A percentile compares a stretch with the other conserved stretches of the same genome.
Evolutionary conservation across 2,113 vertebrate species (phyloP).

Genomic region (Rallus limicola): DNA sequence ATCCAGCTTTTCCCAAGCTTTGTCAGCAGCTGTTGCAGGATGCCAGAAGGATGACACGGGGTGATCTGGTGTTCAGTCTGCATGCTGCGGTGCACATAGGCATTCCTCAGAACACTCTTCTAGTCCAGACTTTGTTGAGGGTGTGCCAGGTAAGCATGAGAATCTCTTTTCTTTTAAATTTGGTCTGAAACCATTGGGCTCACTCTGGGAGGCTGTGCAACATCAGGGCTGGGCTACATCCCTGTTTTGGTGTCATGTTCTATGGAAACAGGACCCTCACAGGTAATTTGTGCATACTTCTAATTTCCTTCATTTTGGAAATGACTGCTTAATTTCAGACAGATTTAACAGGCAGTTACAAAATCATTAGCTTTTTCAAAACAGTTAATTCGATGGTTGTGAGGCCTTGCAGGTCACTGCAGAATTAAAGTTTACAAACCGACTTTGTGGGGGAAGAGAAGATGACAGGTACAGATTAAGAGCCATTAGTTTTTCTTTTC

Average conservation of each 20-base stretch:
- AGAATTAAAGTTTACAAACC: background rate
- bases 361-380: background rate
- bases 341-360: background rate
- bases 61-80: conserved; percentile 78
- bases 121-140: conserved; percentile 87
- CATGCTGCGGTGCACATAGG: conserved; percentile 81
- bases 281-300: background rate
- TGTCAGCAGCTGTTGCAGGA: conserved; percentile 74
- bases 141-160: conserved; percentile 81
- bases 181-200: rapidly evolving
- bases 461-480: background rate
- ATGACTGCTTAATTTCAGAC: background rate
- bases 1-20: conserved; percentile 77
- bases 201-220: background rate
- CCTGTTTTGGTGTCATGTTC: background rate
- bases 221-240: background rate
- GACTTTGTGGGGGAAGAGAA: background rate
- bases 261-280: background rate
- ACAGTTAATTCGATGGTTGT: background rate
- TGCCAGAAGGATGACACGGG: conserved; percentile 46
- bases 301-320: background rate
- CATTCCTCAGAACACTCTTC: conserved; percentile 81
- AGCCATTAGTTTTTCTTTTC: background rate
- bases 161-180: background rate
- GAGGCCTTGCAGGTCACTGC: background rate